phyloP scores from a whole-genome alignment of 2,113 vertebrate species.

The Labrus mixtus region DNA sequence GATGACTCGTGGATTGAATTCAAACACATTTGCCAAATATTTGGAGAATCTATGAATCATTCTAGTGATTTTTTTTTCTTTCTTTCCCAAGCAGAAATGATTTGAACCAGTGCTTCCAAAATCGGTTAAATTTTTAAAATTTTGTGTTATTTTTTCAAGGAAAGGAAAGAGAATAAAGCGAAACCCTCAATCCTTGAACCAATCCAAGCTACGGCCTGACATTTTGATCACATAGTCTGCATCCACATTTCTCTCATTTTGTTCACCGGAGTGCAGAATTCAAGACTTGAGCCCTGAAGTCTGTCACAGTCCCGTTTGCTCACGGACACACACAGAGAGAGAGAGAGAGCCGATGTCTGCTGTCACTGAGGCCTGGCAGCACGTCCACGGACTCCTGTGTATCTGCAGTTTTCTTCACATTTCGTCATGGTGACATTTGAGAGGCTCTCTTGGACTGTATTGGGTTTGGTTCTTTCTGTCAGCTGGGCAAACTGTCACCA shows the following conservation, averaged over 20 bases:
- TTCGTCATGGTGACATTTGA: slow-evolving; percentile 35
- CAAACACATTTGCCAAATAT: too few relatives aligned
- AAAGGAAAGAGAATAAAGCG: too few relatives aligned
- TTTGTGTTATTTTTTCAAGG: too few relatives aligned
- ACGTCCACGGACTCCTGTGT: neutral
- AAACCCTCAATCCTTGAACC: too few relatives aligned
- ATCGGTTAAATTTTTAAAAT: too few relatives aligned
- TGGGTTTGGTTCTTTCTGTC: slow-evolving; percentile 9
- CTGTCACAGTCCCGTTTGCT: slow-evolving; percentile 46
- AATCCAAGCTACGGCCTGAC: neutral
- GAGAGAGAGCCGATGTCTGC: neutral
- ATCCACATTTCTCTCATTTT: slow-evolving; percentile 9
- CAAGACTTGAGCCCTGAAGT: slow-evolving; percentile 41
- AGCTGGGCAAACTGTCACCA: neutral
- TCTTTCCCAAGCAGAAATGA: too few relatives aligned
- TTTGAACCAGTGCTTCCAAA: too few relatives aligned
- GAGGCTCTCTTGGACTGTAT: neutral
- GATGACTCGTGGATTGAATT: too few relatives aligned
- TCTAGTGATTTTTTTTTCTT: too few relatives aligned
- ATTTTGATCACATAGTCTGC: neutral
- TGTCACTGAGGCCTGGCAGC: slow-evolving; percentile 7
- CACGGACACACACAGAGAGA: too few relatives aligned
- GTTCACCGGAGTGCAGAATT: slow-evolving; percentile 57
- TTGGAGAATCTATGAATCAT: too few relatives aligned
- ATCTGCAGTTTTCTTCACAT: slow-evolving; percentile 45